Base-by-base conservation (phyloP, 2,888 invertebrate genomes). In the Cheilosia urbana region DNA sequence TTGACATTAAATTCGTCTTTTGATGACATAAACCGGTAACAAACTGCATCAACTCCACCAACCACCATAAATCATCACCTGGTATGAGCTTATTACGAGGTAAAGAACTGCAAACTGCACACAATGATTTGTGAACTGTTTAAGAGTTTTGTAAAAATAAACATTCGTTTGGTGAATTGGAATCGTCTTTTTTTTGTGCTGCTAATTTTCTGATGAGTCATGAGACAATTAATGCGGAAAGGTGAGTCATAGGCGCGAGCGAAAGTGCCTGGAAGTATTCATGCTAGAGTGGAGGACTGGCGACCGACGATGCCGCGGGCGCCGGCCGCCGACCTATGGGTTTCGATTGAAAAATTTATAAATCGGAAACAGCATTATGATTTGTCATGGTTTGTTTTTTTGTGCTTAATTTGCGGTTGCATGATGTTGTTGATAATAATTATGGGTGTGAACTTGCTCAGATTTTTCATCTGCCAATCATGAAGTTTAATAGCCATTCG, bases 201-300 rank as follows among this genome's bases (percentile, higher is more conserved):
- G 7, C 9, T 63, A 21, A 15, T n/a, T 72, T 60, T 40, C 4
- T 19, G n/a, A 53, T 84, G 68, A 84, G 47, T 78, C 78, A 79
- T 37, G 24, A 40, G 77, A 27, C 60, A 72, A 66, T 60, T 65
- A 72, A 55, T 77, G 47, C 45, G 65, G 72, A 47, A 47, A 49
- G 57, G 71, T 85, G 37, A 85, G 71, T 85, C 84, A 84, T 47
- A 13, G 57, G 40, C 73, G 53, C 37, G 49, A 68, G 55, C 60
- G 73, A 84, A 79, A 69, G 69, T 60, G 30, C 6, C 66, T 66
- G 21, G 37, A 72, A 53, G 47, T 53, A 79, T 80, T 65, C 75
- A 79, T 71, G 79, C 30, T 69, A 55, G 47, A 69, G 51, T 77
- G 58, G 42, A 62, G 40, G 45, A 4, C 53, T 51, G 37, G 17